phyloP scores from a whole-genome alignment of 2,113 vertebrate genomes.

The Phocoena sinus region DNA sequence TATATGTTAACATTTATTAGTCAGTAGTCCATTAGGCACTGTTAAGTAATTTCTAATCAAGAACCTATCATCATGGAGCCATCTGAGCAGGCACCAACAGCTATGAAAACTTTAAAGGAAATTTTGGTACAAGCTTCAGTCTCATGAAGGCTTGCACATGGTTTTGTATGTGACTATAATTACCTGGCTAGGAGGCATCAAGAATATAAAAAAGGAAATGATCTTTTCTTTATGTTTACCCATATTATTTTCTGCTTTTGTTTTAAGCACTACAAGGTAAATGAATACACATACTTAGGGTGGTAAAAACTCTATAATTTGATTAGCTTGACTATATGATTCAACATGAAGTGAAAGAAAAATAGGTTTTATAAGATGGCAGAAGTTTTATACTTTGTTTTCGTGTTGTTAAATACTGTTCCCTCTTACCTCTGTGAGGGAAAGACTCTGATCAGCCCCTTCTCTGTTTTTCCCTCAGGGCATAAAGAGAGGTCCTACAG shows the following conservation, averaged over 20 bases:
- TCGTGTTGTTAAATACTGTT: background rate
- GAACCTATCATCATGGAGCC: background rate
- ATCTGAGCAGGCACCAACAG: background rate
- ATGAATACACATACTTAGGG: background rate
- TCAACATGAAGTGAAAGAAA: background rate
- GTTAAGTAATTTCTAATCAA: background rate
- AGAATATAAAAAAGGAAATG: background rate
- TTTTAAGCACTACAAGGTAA: background rate
- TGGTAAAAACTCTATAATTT: conserved; percentile 26
- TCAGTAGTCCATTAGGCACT: background rate
- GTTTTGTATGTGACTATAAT: background rate
- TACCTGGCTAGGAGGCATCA: background rate
- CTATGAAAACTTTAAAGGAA: background rate
- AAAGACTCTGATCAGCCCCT: background rate
- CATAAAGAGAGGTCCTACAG: background rate
- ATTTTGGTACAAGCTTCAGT: background rate
- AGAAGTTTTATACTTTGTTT: background rate
- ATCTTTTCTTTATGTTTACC: background rate
- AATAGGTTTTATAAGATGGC: background rate
- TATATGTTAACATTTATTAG: background rate
- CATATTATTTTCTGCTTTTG: background rate
- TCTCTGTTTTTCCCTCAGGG: background rate
- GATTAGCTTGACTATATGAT: background rate
- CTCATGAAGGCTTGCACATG: background rate
- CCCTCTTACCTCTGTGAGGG: background rate